Evolutionary conservation across 2,797 vertebrate genomes (phyloP).

Genomic region (Natrix natrix): DNA sequence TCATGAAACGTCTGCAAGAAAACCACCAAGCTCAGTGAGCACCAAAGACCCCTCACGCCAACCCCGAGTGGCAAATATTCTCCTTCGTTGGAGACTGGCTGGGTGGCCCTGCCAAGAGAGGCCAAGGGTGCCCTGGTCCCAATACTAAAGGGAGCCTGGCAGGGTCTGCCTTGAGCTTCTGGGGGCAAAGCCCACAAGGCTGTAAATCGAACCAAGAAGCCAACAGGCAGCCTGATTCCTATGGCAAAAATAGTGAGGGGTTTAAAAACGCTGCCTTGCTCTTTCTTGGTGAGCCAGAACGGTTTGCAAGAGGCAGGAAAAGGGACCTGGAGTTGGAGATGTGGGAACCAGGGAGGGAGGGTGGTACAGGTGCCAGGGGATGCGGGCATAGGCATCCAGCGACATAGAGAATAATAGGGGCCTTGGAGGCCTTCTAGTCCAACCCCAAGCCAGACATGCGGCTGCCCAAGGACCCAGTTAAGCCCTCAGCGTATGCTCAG

Average conservation of each 20-base stretch:
- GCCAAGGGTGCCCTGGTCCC: neutral
- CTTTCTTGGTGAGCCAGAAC: neutral
- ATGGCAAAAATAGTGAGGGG: neutral
- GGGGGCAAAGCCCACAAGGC: too few relatives aligned
- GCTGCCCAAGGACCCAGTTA: neutral
- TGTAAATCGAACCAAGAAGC: neutral
- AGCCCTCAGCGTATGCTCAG: neutral
- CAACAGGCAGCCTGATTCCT: neutral
- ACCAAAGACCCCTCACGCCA: too few relatives aligned
- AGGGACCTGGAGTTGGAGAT: neutral
- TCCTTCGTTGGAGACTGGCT: neutral
- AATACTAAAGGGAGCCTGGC: neutral
- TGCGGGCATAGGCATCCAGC: fast-evolving
- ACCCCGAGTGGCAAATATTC: too few relatives aligned
- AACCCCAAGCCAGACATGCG: neutral
- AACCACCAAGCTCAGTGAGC: too few relatives aligned
- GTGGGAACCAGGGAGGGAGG: neutral
- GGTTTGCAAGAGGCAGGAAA: neutral
- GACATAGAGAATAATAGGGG: neutral
- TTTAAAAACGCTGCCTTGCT: neutral
- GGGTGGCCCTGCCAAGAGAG: too few relatives aligned
- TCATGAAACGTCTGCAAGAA: neutral
- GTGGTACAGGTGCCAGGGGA: neutral
- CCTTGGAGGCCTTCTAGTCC: neutral
- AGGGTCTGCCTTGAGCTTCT: neutral